Percentiles rank a stretch among this genome's conserved stretches.
phyloP scores from a whole-genome alignment of 2,888 invertebrate genomes.

The Hedychridium roseum region DNA sequence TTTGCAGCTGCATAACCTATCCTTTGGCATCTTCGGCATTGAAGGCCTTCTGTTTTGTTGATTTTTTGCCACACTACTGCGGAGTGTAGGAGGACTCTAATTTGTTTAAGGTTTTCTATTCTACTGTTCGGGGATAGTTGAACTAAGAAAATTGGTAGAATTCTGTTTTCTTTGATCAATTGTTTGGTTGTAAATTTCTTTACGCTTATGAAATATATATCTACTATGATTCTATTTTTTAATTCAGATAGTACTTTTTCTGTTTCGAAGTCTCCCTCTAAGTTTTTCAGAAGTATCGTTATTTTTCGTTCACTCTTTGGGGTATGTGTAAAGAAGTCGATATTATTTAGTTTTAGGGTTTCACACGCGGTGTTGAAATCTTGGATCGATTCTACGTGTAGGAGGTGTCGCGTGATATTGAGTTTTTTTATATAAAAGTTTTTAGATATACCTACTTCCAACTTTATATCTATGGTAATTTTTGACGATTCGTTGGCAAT shows the following conservation, averaged over 20 bases:
- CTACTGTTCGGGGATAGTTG: slow-evolving; percentile 16
- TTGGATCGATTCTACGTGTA: too few species aligned
- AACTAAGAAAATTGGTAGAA: slow-evolving; percentile 19
- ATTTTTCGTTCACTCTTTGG: slow-evolving; percentile 9
- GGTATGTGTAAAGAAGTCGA: slow-evolving; percentile 15
- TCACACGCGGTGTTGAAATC: too few species aligned
- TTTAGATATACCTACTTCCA: too few species aligned
- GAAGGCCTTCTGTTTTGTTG: slow-evolving; percentile 12
- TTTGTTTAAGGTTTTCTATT: slow-evolving; percentile 6
- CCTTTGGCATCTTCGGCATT: slow-evolving; percentile 31
- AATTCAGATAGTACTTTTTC: slow-evolving; percentile 11
- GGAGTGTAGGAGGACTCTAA: slow-evolving; percentile 18
- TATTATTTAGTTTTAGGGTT: neutral
- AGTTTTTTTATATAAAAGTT: too few species aligned
- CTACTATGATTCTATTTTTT: neutral
- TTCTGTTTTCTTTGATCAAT: slow-evolving; percentile 10
- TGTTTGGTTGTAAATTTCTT: slow-evolving; percentile 14
- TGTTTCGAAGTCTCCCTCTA: slow-evolving; percentile 13
- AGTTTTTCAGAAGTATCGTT: slow-evolving; percentile 16
- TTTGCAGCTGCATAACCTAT: slow-evolving; percentile 22
- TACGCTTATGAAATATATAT: slow-evolving; percentile 18
- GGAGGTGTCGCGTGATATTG: too few species aligned
- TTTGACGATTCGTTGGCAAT: too few species aligned
- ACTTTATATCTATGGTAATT: too few species aligned
- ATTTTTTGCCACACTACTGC: slow-evolving; percentile 22